phyloP scores from a whole-genome alignment of 2,888 invertebrate species.

The Drosophila merina region DNA sequence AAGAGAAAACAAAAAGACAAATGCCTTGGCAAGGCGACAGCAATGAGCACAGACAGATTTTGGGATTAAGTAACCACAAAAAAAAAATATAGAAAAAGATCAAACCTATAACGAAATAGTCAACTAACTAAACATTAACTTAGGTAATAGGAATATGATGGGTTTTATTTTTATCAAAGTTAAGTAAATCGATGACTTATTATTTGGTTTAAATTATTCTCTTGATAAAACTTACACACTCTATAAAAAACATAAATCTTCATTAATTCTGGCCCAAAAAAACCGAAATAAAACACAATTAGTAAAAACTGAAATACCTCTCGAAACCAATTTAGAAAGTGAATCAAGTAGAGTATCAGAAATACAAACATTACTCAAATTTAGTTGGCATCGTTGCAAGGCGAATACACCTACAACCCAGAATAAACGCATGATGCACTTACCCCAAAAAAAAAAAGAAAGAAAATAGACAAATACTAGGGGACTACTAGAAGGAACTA shows the following conservation, averaged over 20 bases:
- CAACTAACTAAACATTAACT: neutral
- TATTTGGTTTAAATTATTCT: neutral
- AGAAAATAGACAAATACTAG: slow-evolving; percentile 5
- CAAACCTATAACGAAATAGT: neutral
- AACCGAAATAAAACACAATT: neutral
- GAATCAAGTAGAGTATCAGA: slow-evolving; percentile 34
- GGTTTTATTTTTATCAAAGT: neutral
- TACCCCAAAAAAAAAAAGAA: slow-evolving; percentile 20
- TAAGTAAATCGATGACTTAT: neutral
- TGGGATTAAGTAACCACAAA: slow-evolving; percentile 72
- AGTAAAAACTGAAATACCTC: neutral
- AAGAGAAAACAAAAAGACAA: slow-evolving; percentile 51
- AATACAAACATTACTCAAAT: slow-evolving; percentile 36
- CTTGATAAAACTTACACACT: neutral
- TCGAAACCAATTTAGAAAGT: slow-evolving; percentile 22
- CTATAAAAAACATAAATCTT: neutral
- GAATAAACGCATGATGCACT: slow-evolving; percentile 74
- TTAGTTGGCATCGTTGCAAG: slow-evolving; percentile 34
- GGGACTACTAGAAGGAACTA: slow-evolving; percentile 25
- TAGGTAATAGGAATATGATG: neutral
- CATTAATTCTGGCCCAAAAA: neutral
- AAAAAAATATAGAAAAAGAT: slow-evolving; percentile 42
- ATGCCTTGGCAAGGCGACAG: slow-evolving; percentile 78
- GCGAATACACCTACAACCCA: slow-evolving; percentile 62
- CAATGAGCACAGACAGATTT: slow-evolving; percentile 61